Conservation (phyloP, 23 tunicate species). For the Oikopleura albicans region DNA sequence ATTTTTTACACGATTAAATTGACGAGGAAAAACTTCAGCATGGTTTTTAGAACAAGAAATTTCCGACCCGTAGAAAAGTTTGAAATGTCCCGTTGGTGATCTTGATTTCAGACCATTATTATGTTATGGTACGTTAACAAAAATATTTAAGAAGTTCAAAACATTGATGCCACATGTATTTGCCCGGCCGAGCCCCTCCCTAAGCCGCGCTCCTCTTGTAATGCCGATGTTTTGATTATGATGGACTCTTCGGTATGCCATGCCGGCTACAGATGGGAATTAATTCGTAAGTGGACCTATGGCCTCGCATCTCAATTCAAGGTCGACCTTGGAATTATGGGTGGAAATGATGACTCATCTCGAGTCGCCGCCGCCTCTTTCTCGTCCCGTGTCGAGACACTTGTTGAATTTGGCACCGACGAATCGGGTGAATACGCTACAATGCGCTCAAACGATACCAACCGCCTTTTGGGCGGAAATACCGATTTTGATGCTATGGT, state of each 20-base stretch:
- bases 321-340: neutral
- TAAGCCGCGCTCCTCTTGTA: neutral
- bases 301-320: neutral
- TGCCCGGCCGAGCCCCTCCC: neutral
- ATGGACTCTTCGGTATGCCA: neutral
- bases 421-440: neutral
- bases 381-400: neutral
- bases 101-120: no score
- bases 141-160: no score
- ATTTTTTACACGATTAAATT: no score
- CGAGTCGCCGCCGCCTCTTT: neutral
- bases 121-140: no score
- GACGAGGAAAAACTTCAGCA: no score
- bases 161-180: neutral
- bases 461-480: neutral
- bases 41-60: no score
- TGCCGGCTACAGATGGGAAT: slow-evolving; percentile 13
- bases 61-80: no score
- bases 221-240: slow-evolving; percentile 2
- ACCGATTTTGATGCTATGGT: neutral
- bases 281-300: neutral
- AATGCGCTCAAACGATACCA: neutral
- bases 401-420: neutral
- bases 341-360: neutral
- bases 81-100: no score